Conservation (phyloP, 2,888 invertebrate genomes). For the Ophion slaviceki region DNA sequence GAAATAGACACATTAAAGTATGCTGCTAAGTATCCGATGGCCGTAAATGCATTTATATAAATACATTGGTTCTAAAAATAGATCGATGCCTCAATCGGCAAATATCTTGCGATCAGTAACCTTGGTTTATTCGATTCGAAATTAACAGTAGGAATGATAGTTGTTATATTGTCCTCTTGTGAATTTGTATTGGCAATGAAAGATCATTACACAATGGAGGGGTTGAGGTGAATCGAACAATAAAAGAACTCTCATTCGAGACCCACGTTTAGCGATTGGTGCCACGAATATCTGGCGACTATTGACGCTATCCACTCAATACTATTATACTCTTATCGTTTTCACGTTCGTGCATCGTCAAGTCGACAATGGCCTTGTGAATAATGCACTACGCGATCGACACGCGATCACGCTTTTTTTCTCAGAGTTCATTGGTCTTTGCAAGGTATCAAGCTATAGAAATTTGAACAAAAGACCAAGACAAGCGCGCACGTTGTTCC, state of each 20-base stretch:
- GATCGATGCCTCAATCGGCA: constrained; percentile 31
- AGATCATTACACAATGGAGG: constrained; percentile 30
- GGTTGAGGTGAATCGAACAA: constrained; percentile 16
- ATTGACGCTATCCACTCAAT: constrained; percentile 57
- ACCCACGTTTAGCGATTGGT: constrained; percentile 34
- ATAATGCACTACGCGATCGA: constrained; percentile 22
- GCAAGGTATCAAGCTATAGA: not conserved
- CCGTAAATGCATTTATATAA: not conserved
- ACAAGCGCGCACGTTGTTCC: not conserved
- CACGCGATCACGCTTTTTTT: constrained; percentile 17
- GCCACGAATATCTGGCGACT: constrained; percentile 58
- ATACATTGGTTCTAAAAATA: constrained; percentile 20
- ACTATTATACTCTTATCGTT: constrained; percentile 17
- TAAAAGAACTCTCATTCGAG: constrained; percentile 25
- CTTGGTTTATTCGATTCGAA: constrained; percentile 28
- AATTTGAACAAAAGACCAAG: not conserved
- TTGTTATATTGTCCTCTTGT: constrained; percentile 25
- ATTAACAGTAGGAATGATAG: constrained; percentile 19
- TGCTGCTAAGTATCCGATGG: not conserved
- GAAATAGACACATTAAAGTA: not conserved
- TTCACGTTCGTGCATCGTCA: constrained; percentile 42
- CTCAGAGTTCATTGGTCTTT: constrained; percentile 18
- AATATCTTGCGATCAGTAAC: constrained; percentile 45
- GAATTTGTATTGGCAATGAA: constrained; percentile 51
- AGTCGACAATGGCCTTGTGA: constrained; percentile 31